Percentiles rank a stretch among this genome's conserved stretches.
These are phyloP conservation scores for Asarcornis scutulata DNA, from an alignment of 2,113 vertebrate species.

Conservation along the genomic window DNA sequence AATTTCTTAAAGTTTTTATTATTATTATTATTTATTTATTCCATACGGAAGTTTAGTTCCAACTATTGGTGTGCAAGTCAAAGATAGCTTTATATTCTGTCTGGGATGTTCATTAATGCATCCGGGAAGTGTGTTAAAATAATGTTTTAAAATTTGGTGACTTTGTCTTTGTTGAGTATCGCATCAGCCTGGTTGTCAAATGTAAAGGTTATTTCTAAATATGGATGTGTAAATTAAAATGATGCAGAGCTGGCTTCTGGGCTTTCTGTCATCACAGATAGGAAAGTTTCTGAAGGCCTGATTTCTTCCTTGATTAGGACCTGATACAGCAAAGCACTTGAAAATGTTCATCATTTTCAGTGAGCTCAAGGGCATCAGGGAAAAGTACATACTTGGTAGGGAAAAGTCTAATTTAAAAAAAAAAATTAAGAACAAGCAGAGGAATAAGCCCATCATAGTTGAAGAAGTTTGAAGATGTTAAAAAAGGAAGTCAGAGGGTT, in stretches of 20 bases:
- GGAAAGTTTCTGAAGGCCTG: neutral
- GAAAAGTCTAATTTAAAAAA: neutral
- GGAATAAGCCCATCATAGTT: neutral
- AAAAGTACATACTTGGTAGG: neutral
- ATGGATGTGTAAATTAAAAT: neutral
- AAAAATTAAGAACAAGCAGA: neutral
- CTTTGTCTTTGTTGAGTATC: neutral
- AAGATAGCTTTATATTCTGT: neutral
- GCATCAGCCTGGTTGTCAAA: neutral
- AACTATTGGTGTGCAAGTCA: neutral
- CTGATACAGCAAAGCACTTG: neutral
- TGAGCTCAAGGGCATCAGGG: neutral
- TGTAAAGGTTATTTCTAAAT: neutral
- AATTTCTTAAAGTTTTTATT: neutral
- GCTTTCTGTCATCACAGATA: neutral
- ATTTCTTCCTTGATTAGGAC: neutral
- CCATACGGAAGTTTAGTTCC: neutral
- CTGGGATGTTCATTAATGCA: neutral
- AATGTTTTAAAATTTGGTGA: neutral
- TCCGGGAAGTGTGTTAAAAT: neutral
- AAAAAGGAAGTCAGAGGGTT: neutral
- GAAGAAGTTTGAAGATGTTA: neutral
- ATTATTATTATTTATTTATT: neutral
- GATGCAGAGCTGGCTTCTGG: neutral
- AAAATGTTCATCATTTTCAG: neutral